Evolutionary conservation across 2,113 vertebrate species (phyloP).

Genomic region (Saguinus midas): DNA sequence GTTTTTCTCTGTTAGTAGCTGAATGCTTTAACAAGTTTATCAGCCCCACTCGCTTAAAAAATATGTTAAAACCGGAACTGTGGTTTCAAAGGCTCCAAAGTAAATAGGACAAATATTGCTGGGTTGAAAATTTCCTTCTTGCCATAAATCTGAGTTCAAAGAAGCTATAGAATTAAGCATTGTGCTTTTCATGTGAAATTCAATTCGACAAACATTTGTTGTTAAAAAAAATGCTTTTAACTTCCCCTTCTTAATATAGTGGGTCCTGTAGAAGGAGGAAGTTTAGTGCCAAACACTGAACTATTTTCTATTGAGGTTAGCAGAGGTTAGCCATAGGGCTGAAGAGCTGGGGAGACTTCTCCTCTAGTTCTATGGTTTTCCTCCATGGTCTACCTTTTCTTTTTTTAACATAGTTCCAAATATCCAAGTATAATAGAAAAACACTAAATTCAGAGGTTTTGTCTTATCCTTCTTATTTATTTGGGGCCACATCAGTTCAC

Average conservation of each 20-base stretch:
- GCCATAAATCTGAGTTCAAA: conserved; percentile 54
- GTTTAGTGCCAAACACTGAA: background rate
- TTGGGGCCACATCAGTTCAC: background rate
- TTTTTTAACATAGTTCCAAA: background rate
- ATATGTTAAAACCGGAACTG: conserved; percentile 68
- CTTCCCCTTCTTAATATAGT: conserved; percentile 39
- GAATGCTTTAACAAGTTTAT: conserved; percentile 66
- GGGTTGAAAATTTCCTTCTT: conserved; percentile 54
- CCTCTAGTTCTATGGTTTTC: background rate
- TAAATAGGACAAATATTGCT: conserved; percentile 51
- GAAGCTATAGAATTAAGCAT: conserved; percentile 30
- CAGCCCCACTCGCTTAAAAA: conserved; percentile 36
- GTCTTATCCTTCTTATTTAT: background rate
- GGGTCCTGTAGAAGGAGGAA: conserved; percentile 14
- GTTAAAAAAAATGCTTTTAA: conserved; percentile 53
- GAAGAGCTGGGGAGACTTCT: background rate
- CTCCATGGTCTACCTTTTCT: background rate
- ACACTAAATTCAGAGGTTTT: background rate
- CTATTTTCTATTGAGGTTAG: background rate
- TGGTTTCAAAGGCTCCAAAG: conserved; percentile 49
- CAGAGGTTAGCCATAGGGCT: background rate
- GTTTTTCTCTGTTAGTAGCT: conserved; percentile 29
- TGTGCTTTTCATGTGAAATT: conserved; percentile 29
- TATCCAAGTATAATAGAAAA: background rate
- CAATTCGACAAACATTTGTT: conserved; percentile 62